phyloP scores from a whole-genome alignment of 2,113 vertebrate genomes.

The Istiophorus platypterus region DNA sequence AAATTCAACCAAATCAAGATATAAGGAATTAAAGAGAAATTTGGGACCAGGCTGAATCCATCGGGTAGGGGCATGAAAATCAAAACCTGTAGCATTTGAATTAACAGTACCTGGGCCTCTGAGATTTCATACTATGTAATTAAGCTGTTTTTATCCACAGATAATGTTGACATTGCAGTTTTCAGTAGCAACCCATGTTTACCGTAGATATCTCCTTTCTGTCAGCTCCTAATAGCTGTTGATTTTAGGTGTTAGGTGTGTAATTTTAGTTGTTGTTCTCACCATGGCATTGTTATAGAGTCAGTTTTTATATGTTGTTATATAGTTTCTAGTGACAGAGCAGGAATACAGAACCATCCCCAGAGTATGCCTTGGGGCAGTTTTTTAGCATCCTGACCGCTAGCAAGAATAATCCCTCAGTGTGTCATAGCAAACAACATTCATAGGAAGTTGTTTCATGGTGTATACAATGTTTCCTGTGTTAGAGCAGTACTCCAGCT shows the following conservation, averaged over 20 bases:
- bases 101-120: not conserved
- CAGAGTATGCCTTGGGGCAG: constrained; percentile 2
- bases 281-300: constrained; percentile 4
- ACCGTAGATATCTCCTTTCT: not conserved
- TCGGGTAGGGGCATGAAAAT: not conserved
- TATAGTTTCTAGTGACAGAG: not conserved
- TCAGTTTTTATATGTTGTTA: constrained; percentile 2
- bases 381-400: not conserved
- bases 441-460: constrained; percentile 34
- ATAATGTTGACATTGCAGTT: constrained; percentile 19
- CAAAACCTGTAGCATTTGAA: not conserved
- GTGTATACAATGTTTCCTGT: constrained; percentile 30
- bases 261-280: not conserved
- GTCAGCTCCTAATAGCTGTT: not conserved
- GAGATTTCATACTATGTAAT: constrained; percentile 21
- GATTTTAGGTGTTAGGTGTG: too few species aligned
- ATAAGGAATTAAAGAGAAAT: constrained; percentile 1
- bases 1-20: not conserved
- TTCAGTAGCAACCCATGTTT: constrained; percentile 10
- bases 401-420: not conserved
- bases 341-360: not conserved
- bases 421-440: constrained; percentile 2
- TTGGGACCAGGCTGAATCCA: constrained; percentile 1
- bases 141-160: not conserved
- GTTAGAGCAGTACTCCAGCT: not conserved